phyloP scores from a whole-genome alignment of 2,113 vertebrate genomes.

The Apodemus speciosus region DNA sequence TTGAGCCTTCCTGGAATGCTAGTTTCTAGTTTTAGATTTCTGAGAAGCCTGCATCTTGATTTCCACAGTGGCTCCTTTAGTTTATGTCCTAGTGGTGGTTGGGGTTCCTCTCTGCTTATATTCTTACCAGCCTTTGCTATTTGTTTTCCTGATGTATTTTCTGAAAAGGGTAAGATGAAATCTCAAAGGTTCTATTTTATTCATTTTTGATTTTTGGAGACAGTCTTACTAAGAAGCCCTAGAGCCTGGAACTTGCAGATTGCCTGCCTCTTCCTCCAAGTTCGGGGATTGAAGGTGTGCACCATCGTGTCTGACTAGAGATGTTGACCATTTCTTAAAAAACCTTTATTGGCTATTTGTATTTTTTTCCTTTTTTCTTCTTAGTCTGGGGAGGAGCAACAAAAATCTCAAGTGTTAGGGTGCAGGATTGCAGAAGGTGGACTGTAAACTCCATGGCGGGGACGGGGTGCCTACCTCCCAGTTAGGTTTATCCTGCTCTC shows the following conservation, averaged over 20 bases:
- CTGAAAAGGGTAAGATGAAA: background rate
- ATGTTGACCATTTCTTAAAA: background rate
- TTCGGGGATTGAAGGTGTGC: background rate
- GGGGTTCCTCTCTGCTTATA: background rate
- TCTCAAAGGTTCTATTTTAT: background rate
- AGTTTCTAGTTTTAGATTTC: background rate
- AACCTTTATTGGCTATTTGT: background rate
- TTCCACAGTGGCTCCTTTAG: background rate
- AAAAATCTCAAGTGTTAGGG: background rate
- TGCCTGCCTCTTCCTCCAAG: background rate
- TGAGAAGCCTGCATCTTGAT: background rate
- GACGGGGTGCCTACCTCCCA: background rate
- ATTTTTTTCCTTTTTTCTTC: background rate
- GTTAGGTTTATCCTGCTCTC: background rate
- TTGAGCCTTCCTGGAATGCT: background rate
- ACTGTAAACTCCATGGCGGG: background rate
- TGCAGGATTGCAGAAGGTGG: background rate
- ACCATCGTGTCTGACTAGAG: background rate
- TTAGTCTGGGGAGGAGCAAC: background rate
- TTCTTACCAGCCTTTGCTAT: background rate
- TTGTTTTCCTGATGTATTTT: background rate
- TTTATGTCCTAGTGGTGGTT: background rate
- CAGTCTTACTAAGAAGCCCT: background rate
- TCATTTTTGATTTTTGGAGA: background rate
- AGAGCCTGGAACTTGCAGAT: background rate